Base-by-base conservation (phyloP, 2,113 vertebrate species). In the Fulmarus glacialis region DNA sequence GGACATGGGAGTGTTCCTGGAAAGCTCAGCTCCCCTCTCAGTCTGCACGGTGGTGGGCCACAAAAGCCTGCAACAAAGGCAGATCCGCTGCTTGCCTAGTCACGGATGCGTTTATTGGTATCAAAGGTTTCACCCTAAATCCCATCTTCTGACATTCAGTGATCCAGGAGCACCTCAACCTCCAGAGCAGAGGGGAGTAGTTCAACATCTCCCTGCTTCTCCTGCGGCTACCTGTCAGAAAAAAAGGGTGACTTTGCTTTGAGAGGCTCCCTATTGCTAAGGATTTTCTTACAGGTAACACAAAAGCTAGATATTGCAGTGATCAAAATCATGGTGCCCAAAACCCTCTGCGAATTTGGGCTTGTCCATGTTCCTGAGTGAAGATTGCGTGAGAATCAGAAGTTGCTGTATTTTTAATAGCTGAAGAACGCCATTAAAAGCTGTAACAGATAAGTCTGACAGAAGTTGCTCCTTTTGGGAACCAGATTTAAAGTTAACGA, bases 161-260 rank as follows among this genome's bases (percentile, higher is more conserved):
- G 47, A 52, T 38, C 15, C 38, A 34, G 32, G 52, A 93, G 6
- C n/a, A 48, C 29, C 21, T 74, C 0, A 0, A 7, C 5, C 23
- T 77, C 23, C 29, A 56, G 23, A 81, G 24, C 34, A 79, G 20
- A 67, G 12, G 4, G 40, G 11, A 66, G 71, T 15, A 64, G 17
- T 9, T n/a, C 64, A 71, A 0, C 38, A 70, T 12, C 7, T 93
- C 30, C 15, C 8, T 38, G 30, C 38, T 67, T 84, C 26, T 89
- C 24, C 45, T 53, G 42, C 59, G 78, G 40, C 19, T 38, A 14
- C 12, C 6, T 4, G 0, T 12, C 47, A 59, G 47, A 2, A 58
- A 80, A 48, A 58, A 53, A 32, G 1, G 3, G 3, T 55, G 32
- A 30, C 36, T 77, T 92, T 52, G 52, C 18, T 86, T 84, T 83